These are phyloP conservation scores for Apotomis capreana DNA, from an alignment of 2,888 invertebrate species.

Conservation along the genomic window DNA sequence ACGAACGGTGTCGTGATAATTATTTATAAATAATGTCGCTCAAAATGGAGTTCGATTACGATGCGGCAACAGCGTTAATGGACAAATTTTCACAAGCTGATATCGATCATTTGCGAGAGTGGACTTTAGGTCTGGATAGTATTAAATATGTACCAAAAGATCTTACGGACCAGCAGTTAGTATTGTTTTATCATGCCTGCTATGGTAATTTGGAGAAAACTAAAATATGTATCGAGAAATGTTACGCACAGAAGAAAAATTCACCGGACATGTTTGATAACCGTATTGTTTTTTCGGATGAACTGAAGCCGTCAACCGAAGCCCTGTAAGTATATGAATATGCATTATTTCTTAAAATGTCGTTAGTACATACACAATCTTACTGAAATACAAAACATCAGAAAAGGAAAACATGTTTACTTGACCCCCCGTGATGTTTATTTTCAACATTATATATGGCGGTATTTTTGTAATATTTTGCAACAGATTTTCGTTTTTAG, in stretches of 20 bases:
- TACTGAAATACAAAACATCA: not conserved
- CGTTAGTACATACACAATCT: not conserved
- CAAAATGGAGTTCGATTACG: constrained; percentile 75
- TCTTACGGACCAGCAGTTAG: constrained; percentile 84
- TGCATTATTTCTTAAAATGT: not conserved
- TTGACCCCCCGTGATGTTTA: too few species aligned
- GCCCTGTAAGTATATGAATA: constrained; percentile 77
- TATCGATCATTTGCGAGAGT: constrained; percentile 71
- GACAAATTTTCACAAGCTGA: constrained; percentile 79
- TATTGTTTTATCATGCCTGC: constrained; percentile 86
- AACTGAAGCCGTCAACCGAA: constrained; percentile 72
- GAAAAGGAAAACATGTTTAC: too few species aligned
- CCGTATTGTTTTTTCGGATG: constrained; percentile 79
- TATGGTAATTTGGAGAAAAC: constrained; percentile 83
- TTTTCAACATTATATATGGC: too few species aligned
- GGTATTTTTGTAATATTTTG: too few species aligned
- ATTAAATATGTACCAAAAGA: constrained; percentile 79
- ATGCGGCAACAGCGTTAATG: constrained; percentile 70
- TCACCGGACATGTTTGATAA: constrained; percentile 86
- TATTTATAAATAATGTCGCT: constrained; percentile 61
- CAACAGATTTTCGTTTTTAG: too few species aligned
- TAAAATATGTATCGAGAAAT: constrained; percentile 85
- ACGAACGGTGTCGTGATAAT: constrained; percentile 54
- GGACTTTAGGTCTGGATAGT: constrained; percentile 77
- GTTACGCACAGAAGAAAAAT: constrained; percentile 83